Base-by-base conservation (phyloP, 2,113 vertebrate species). In the Toxostoma redivivum region DNA sequence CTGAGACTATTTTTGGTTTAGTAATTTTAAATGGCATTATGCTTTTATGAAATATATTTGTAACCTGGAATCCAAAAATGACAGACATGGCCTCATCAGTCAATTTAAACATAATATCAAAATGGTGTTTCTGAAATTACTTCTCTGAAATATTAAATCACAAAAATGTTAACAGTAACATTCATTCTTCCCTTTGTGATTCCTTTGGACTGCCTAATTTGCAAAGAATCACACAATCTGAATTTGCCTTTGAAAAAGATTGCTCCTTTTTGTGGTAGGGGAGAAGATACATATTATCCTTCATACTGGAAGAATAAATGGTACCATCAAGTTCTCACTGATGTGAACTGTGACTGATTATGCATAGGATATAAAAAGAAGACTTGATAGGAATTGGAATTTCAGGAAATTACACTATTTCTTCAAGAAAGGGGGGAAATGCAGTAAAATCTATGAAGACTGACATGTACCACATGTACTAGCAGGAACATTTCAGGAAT, bases 21-120 rank as follows among this genome's bases (percentile, higher is more conserved):
- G 70, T 94, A 96, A 96, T 96, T 96, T 97, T 91, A 95, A 91
- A 92, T 18, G 24, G 28, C 91, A 95, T 97, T 97, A 92, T 92
- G 92, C 38, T 94, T 96, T 96, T 82, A 96, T 97, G 96, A 96
- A 96, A 84, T 79, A 58, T 87, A 95, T 97, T 97, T 96, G 95
- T 94, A 93, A 95, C 81, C 27, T 79, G 53, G 80, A 93, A 92
- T 64, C 58, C 27, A 50, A 86, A 93, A 94, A 94, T 91, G 94
- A 93, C 76, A 95, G 92, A 81, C 66, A 40, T 89, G 48, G 31
- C 5, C 24, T 96, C 53, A 92, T 84, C 16, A 5, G 61, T 96
- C 94, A 91, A 38, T 81, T 95, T 92, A 92, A 95, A 82, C 33
- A 85, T 79, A 91, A 70, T 76, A 94, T 78, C 86, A 92, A 89